Evolutionary conservation across 2,888 invertebrate genomes (phyloP).

Genomic region (Rhamnusium bicolor): DNA sequence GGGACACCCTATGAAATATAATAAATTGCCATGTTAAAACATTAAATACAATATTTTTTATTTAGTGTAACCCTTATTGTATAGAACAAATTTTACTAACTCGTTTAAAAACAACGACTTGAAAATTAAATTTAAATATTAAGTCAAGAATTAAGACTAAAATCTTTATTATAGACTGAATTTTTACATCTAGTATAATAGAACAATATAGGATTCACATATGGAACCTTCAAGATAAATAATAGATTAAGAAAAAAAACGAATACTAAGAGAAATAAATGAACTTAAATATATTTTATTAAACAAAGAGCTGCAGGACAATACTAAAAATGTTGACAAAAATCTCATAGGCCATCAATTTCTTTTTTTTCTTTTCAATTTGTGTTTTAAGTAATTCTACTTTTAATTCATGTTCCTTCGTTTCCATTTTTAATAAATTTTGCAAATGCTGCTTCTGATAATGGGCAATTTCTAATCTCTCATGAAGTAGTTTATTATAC

Average conservation of each 20-base stretch:
- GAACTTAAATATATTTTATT: not conserved
- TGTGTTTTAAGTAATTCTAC: slow-evolving; percentile 12
- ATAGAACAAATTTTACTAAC: not conserved
- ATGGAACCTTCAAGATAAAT: not conserved
- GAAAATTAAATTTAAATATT: not conserved
- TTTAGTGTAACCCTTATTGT: not conserved
- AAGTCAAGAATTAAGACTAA: not conserved
- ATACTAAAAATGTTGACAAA: not conserved
- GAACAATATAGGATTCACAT: not conserved
- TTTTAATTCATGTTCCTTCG: not conserved
- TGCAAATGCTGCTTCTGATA: not conserved
- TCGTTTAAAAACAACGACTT: not conserved
- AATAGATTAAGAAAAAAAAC: not conserved
- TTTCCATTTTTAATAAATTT: slow-evolving; percentile 1
- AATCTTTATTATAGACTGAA: not conserved
- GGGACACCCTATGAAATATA: too few species aligned
- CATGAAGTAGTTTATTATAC: slow-evolving; percentile 18
- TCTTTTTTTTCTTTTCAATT: not conserved
- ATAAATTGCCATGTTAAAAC: too few species aligned
- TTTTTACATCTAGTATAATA: not conserved
- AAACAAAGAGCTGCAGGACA: not conserved
- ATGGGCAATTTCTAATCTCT: not conserved
- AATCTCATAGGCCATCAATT: not conserved
- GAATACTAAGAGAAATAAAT: not conserved
- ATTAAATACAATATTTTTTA: not conserved